Evolutionary conservation across 2,797 vertebrate species (phyloP).

Genomic region (Protonibea diacanthus): DNA sequence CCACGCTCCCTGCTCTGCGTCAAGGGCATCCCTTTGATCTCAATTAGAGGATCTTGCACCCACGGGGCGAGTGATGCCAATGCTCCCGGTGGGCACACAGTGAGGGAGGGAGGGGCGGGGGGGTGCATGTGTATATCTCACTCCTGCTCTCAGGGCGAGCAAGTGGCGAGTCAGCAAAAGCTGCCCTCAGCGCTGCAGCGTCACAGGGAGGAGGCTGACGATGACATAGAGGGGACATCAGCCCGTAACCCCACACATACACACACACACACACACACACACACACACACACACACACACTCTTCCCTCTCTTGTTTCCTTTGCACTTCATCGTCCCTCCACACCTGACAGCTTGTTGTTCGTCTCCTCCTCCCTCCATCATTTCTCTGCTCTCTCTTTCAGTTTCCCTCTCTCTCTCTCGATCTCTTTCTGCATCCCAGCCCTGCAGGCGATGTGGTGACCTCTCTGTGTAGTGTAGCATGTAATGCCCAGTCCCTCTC

Average conservation of each 20-base stretch:
- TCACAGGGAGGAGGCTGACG: constrained; percentile 34
- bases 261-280: constrained; percentile 10
- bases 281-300: constrained; percentile 21
- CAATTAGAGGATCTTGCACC: constrained; percentile 55
- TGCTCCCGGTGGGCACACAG: constrained; percentile 12
- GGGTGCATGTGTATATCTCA: background rate
- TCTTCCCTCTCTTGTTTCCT: background rate
- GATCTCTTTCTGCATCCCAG: background rate
- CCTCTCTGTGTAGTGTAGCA: constrained; percentile 68
- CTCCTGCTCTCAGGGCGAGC: constrained; percentile 19
- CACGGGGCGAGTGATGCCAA: constrained; percentile 32
- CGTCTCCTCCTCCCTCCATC: background rate
- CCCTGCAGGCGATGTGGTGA: constrained; percentile 60
- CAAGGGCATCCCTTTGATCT: constrained; percentile 70
- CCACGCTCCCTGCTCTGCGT: constrained; percentile 27
- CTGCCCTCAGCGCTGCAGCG: constrained; percentile 50
- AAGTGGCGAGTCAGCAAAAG: constrained; percentile 68
- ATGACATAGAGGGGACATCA: constrained; percentile 44
- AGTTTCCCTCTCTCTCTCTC: background rate
- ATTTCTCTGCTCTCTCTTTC: background rate
- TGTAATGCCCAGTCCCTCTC: constrained; percentile 47
- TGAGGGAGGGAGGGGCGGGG: too few species aligned
- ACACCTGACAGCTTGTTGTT: constrained; percentile 43
- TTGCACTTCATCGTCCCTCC: constrained; percentile 21
- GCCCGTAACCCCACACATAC: background rate